Evolutionary conservation across 2,888 invertebrate genomes (phyloP), one percentile per base, ranked within the genome.

Genomic region (Bugula neritina): DNA sequence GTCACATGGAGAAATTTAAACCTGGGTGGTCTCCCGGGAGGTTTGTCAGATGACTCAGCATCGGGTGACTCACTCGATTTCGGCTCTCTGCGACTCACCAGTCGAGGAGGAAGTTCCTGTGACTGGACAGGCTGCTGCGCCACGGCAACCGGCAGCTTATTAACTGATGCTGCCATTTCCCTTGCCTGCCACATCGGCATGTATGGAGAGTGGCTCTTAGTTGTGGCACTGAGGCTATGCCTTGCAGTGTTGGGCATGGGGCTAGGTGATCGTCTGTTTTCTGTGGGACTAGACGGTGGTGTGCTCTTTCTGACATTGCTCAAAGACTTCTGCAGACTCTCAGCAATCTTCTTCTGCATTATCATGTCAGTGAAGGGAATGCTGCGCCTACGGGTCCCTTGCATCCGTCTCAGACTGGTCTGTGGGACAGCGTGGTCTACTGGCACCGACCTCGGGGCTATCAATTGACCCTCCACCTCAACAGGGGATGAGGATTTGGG

Each of bases 331-430:
- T 27, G 27, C 63, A 63, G 31, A n/a, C 63, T 63, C 63, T 63
- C 63, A 25, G 63, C 63, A 13, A 63, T 63, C 34, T 63, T 63
- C 34, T 63, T 27, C 25, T 63, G 63, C 63, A 63, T 63, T 25
- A 63, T 25, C 2, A 31, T 27, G 27, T 63, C 63, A 31, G 5
- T 63, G 5, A 63, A 31, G n/a, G 63, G 63, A 21, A 31, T 10
- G 10, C 63, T 27, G 10, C 31, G 27, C 3, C 57, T 5, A 13
- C 25, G 31, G 13, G 63, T 31, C 5, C 43, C 43, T 13, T 63
- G 63, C 25, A 29, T 13, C 13, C 63, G 63, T 63, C 27, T 63
- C 10, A 13, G 27, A 27, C 17, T 63, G 27, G 27, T 27, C 5
- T 29, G 34, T 13, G 63, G 63, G 17, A 63, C 34, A 3, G 63